Evolutionary conservation across 2,888 invertebrate genomes (phyloP).

Genomic region (Perizoma flavofasciatum): DNA sequence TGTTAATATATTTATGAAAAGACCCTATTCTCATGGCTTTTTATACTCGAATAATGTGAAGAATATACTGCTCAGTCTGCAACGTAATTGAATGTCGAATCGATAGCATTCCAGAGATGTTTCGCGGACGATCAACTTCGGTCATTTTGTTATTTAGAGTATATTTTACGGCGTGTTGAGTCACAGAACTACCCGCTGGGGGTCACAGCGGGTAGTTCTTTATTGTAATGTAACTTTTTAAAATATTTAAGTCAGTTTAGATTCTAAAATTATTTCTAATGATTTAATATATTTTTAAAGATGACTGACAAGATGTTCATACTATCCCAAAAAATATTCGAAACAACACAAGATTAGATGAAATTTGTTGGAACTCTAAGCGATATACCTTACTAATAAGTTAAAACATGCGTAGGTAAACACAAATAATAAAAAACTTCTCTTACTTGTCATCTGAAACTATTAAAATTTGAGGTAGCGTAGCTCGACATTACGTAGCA

Average conservation of each 20-base stretch:
- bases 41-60: slow-evolving; percentile 65
- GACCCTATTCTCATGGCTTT: slow-evolving; percentile 65
- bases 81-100: slow-evolving; percentile 68
- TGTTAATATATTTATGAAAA: slow-evolving; percentile 71
- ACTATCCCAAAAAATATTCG: too few species aligned
- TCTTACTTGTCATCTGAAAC: background rate
- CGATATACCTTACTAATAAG: too few species aligned
- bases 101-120: slow-evolving; percentile 48
- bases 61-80: slow-evolving; percentile 66
- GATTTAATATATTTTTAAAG: too few species aligned
- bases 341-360: too few species aligned
- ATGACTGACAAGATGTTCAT: too few species aligned
- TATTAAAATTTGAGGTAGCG: slow-evolving; percentile 1
- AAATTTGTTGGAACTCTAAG: too few species aligned
- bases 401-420: too few species aligned
- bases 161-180: slow-evolving; percentile 32
- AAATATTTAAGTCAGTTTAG: too few species aligned
- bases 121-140: slow-evolving; percentile 39
- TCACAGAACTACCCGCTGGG: slow-evolving; percentile 23
- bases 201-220: slow-evolving; percentile 13
- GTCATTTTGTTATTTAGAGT: slow-evolving; percentile 29
- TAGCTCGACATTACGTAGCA: slow-evolving; percentile 16
- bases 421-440: too few species aligned
- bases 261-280: too few species aligned
- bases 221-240: background rate